Base-by-base conservation (phyloP, 2,113 vertebrate species). In the Apteryx owenii region DNA sequence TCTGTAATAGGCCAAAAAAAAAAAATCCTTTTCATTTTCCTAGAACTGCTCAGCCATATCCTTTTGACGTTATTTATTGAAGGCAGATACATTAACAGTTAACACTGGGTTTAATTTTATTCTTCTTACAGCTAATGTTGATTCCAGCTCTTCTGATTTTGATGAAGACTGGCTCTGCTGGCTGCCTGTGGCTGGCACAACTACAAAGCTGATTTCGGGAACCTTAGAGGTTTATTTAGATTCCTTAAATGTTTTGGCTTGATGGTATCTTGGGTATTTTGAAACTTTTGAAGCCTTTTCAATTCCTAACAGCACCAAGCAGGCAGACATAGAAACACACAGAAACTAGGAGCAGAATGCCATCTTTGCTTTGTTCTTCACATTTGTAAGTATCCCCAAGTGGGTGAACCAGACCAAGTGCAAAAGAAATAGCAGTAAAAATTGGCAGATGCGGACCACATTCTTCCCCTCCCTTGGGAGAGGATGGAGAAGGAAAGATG, bases 141-240 rank as follows among this genome's bases (percentile, higher is more conserved):
- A 91, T 94, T 92, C 60, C 64, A 92, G 76, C 93, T 88, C 79
- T 95, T 91, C 84, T 97, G 92, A 95, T 96, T 95, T 93, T 96
- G 87, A 96, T 98, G 85, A 75, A 87, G 90, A 88, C 86, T 97
- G 80, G 40, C 77, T 97, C 97, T 95, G 54, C 94, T 97, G 96
- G 73, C 93, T 95, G 92, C 73, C 62, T 82, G 79, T 91, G 92
- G 62, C 78, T 97, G 97, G 96, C 94, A 95, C 77, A 70, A 85
- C 92, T 91, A 97, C 94, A 97, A 96, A 95, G 93, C 89, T 96
- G 53, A 89, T 95, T 93, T 95, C 3, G 33, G 85, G 88, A 97
- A 85, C 73, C 70, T 93, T 90, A 73, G 93, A 94, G 93, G 68
- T 96, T 96, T 97, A 84, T 96, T 81, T 93, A 91, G 82, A 88